A percentile compares a stretch with the other conserved stretches of the same genome.
phyloP scores from a whole-genome alignment of 1,140 invertebrate genomes.

The Drosophila arizonae region DNA sequence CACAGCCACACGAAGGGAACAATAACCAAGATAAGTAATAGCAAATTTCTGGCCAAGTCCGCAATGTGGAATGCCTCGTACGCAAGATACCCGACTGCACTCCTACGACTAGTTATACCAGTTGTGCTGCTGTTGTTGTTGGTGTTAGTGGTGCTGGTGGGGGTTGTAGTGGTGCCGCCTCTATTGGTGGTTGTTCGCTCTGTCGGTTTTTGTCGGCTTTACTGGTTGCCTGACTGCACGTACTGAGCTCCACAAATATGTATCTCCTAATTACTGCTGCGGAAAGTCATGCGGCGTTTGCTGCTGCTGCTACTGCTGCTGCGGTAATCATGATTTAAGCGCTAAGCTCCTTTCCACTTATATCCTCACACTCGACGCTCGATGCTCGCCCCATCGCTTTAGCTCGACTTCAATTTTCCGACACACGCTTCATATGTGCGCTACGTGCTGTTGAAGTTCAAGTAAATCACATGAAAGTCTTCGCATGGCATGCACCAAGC shows the following conservation, averaged over 20 bases:
- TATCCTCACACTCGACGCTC: slow-evolving; percentile 23
- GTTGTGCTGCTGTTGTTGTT: background rate
- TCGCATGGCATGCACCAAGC: background rate
- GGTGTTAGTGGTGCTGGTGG: background rate
- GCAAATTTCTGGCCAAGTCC: slow-evolving; percentile 66
- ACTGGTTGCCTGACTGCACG: slow-evolving; percentile 27
- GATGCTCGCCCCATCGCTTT: background rate
- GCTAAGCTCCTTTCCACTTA: slow-evolving; percentile 55
- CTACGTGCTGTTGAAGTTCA: slow-evolving; percentile 35
- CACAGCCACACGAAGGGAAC: slow-evolving; percentile 34
- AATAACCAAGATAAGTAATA: slow-evolving; percentile 73
- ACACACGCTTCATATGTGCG: slow-evolving; percentile 28
- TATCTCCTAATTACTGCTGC: slow-evolving; percentile 67
- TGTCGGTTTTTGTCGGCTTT: background rate
- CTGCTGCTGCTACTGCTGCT: slow-evolving; percentile 17
- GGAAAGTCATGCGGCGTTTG: slow-evolving; percentile 34
- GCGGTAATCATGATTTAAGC: slow-evolving; percentile 74
- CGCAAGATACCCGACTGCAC: slow-evolving; percentile 37
- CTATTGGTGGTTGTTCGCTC: slow-evolving; percentile 6
- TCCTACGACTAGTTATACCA: slow-evolving; percentile 60
- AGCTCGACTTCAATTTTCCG: slow-evolving; percentile 17
- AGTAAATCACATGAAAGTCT: slow-evolving; percentile 43
- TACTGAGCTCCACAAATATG: slow-evolving; percentile 43
- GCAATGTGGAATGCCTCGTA: slow-evolving; percentile 33
- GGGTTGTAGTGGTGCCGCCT: background rate